Evolutionary conservation across 2,888 invertebrate genomes (phyloP).

Genomic region (Lypha dubia): DNA sequence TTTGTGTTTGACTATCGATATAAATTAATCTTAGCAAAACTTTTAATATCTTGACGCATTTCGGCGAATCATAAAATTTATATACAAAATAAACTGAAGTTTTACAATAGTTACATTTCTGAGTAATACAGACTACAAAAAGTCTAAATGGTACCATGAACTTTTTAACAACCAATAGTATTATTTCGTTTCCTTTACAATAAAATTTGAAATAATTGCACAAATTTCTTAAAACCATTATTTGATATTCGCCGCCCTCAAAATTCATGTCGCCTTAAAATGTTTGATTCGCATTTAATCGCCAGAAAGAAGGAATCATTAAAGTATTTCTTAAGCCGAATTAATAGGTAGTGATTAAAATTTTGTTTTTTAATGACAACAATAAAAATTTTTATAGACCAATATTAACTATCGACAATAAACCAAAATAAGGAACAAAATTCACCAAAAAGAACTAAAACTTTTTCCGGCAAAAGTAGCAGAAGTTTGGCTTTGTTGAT

Average conservation of each 20-base stretch:
- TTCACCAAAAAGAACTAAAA: constrained; percentile 8
- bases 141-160: too few species aligned
- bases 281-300: constrained; percentile 22
- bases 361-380: constrained; percentile 58
- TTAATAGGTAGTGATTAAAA: constrained; percentile 18
- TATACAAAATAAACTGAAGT: neutral
- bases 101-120: neutral
- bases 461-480: constrained; percentile 24
- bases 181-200: too few species aligned
- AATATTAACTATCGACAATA: constrained; percentile 44
- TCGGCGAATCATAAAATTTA: too few species aligned
- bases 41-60: too few species aligned
- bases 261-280: constrained; percentile 7
- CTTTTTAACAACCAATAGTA: too few species aligned
- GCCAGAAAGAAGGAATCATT: neutral
- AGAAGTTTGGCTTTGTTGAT: constrained; percentile 24
- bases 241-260: constrained; percentile 49
- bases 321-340: constrained; percentile 9
- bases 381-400: constrained; percentile 68
- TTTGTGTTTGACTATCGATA: too few species aligned
- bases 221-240: constrained; percentile 2
- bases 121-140: too few species aligned
- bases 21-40: too few species aligned
- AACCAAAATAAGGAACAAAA: neutral
- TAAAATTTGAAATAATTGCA: too few species aligned